These are phyloP conservation scores for Aricia agestis DNA, from an alignment of 1,140 invertebrate species.

Conservation along the genomic window DNA sequence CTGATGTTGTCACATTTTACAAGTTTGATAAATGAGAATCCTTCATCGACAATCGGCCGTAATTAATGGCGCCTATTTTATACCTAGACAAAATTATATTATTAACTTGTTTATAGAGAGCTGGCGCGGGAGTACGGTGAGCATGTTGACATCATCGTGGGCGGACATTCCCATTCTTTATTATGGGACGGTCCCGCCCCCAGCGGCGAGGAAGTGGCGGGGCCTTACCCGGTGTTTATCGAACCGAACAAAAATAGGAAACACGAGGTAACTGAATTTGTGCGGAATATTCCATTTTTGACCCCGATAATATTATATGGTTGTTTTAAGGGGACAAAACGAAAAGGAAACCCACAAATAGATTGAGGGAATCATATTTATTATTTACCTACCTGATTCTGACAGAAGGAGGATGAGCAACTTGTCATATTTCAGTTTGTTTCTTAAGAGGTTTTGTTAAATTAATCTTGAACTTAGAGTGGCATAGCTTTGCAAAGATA, in stretches of 20 bases:
- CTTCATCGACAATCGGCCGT: too few relatives aligned
- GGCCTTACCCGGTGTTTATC: conserved; percentile 79
- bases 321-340: neutral
- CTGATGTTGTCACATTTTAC: too few relatives aligned
- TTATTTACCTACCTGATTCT: too few relatives aligned
- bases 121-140: conserved; percentile 81
- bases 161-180: conserved; percentile 90
- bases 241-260: conserved; percentile 74
- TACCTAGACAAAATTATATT: neutral
- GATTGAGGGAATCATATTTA: too few relatives aligned
- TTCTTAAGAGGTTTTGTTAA: too few relatives aligned
- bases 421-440: too few relatives aligned
- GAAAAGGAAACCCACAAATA: neutral
- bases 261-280: conserved; percentile 51
- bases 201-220: conserved; percentile 77
- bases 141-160: conserved; percentile 87
- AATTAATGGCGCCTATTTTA: too few relatives aligned
- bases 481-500: too few relatives aligned
- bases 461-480: too few relatives aligned
- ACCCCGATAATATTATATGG: neutral
- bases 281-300: neutral
- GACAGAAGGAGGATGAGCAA: too few relatives aligned
- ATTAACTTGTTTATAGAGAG: conserved; percentile 48
- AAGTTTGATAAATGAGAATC: too few relatives aligned
- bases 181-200: conserved; percentile 79